Base-by-base conservation (phyloP, 2,113 vertebrate genomes). In the Pangasianodon hypophthalmus region DNA sequence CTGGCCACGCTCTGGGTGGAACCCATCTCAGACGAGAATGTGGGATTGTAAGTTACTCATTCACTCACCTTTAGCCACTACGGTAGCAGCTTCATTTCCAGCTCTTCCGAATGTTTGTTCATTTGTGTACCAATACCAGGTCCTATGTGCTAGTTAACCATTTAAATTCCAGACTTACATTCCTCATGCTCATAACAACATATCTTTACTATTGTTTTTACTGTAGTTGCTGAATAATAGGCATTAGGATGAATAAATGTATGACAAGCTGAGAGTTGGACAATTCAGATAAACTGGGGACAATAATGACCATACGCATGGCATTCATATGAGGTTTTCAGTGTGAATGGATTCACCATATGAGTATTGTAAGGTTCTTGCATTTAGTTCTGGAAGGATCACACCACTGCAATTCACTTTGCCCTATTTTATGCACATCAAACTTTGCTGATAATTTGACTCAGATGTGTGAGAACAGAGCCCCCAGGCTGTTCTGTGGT, bases 1-100 rank as follows among this genome's bases (percentile, higher is more conserved):
- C 95, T 99, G 92, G 96, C 95, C 86, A 98, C 97, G 0, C 93
- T 99, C 44, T 99, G 98, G 98, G 97, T 96, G 79, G 98, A 99
- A 93, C 97, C 98, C 56, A 91, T 99, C 85, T 97, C 97, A 67
- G 97, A 98, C 91, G 97, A 98, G 93, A 60, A 94, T 91, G 94
- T 94, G 41, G 96, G 94, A 85, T 94, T 96, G 98, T 99, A 95
- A 98, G 98, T 98, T 92, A 88, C 1, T 19, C 48, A 56, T 85
- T 79, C 32, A 69, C n/a, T 84, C 21, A 44, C 32, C 21, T 88
- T 88, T 80, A 44, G 6, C 21, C 13, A 56, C 3, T 16, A 41
- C 32, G 32, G 11, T 73, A 88, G 26, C 19, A 83, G 11, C 80
- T 52, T 26, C 5, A 5, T 26, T 50, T 19, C 48, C 8, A 88